Evolutionary conservation across 2,113 vertebrate species (phyloP), one percentile per base, ranked within the genome.

Genomic region (Butorides virescens): DNA sequence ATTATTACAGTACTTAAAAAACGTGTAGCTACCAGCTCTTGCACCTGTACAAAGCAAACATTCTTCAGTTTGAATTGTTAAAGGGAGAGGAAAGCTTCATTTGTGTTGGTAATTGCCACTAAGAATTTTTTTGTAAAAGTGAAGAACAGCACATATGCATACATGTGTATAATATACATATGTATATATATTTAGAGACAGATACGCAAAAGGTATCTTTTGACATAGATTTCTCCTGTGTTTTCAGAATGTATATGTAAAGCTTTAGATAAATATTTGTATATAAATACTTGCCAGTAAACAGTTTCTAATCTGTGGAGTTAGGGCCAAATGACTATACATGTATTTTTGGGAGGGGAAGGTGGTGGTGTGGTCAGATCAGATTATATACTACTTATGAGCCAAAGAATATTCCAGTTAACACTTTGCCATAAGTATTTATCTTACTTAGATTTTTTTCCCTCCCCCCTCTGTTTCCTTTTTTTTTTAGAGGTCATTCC

Each of bases 401-500:
- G 73, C 34, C 44, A 58, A 68, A 61, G 21, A 88, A 46, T 86
- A 76, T 88, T 85, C 36, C 20, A 0, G 0, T 77, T 74, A 82
- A 36, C 7, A 1, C 20, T 76, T 32, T 65, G 66, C 29, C 30
- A 19, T 61, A 20, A 92, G 8, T 71, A 15, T 76, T 90, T 90
- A 29, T 90, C 34, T 92, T 46, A 20, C 37, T 79, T 30, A 56
- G 39, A 30, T 13, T 16, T 39, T 26, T 58, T 13, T n/a, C 13
- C 6, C 39, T 42, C 39, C 8, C 7, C 0, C 11, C 10, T 46
- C 10, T 2, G 2, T 88, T 86, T 32, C 32, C 7, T 90, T 68
- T 95, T 90, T 68, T 95, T 95, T 80, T 84, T 65, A 99, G 99
- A 99, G 97, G 98, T 99, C 91, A 99, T 99, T 90, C 98, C 99